These are phyloP conservation scores for Drosophila longiperda DNA, from an alignment of 2,888 invertebrate species.

Conservation along the genomic window DNA sequence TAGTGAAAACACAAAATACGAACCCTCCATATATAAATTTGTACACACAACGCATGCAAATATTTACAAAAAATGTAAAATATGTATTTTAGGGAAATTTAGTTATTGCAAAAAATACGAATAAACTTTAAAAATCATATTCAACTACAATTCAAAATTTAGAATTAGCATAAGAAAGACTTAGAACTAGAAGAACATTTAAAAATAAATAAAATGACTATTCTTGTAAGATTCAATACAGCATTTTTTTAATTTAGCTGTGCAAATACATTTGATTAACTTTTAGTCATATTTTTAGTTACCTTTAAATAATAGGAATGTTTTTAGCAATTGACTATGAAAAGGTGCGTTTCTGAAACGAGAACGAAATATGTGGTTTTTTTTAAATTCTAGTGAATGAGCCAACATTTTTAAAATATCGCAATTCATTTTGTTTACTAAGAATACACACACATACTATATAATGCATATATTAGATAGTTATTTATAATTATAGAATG, in stretches of 20 bases:
- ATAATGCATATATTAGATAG: conserved; percentile 52
- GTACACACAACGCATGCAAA: conserved; percentile 21
- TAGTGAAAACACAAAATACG: conserved; percentile 26
- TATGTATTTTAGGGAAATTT: conserved; percentile 66
- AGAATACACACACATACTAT: conserved; percentile 24
- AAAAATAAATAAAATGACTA: conserved; percentile 17
- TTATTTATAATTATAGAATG: conserved; percentile 50
- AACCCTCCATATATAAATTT: conserved; percentile 68
- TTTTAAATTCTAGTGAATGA: conserved; percentile 26
- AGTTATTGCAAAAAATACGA: conserved; percentile 42
- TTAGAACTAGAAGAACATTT: conserved; percentile 50
- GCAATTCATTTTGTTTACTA: conserved; percentile 44
- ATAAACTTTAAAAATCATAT: conserved; percentile 44
- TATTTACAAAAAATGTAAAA: conserved; percentile 39
- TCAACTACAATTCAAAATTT: conserved; percentile 44
- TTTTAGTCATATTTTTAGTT: conserved; percentile 74
- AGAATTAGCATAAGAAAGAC: conserved; percentile 70
- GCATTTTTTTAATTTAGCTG: conserved; percentile 28
- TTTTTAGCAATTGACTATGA: conserved; percentile 59
- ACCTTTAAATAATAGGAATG: conserved; percentile 42
- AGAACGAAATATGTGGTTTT: conserved; percentile 22
- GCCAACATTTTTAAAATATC: conserved; percentile 31
- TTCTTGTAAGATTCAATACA: conserved; percentile 21
- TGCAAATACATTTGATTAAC: conserved; percentile 63
- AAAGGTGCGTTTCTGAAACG: conserved; percentile 53